Evolutionary conservation across 2,113 vertebrate species (phyloP).

Genomic region (Scopus umbretta): DNA sequence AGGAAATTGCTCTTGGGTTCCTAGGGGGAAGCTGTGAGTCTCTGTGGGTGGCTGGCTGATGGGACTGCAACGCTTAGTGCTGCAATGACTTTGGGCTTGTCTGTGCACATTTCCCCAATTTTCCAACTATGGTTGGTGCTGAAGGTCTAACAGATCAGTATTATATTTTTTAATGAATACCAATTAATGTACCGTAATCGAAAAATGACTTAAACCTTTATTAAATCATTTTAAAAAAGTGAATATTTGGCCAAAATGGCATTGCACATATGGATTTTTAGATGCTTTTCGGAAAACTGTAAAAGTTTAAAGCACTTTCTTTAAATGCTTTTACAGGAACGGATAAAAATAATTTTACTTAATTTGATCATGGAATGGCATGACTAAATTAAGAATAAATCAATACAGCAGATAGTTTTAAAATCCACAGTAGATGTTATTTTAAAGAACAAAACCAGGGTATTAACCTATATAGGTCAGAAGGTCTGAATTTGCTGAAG

Average conservation of each 20-base stretch:
- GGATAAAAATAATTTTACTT: conserved; percentile 16
- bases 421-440: not conserved
- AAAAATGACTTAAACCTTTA: not conserved
- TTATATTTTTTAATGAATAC: not conserved
- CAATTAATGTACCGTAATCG: not conserved
- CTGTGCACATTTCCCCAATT: not conserved
- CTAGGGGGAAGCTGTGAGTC: not conserved
- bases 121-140: not conserved
- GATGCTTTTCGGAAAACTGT: not conserved
- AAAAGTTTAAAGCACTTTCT: not conserved
- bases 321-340: conserved; percentile 18
- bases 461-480: not conserved
- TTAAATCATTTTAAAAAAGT: not conserved
- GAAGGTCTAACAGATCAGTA: not conserved
- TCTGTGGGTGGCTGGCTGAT: not conserved
- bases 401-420: not conserved
- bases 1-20: not conserved
- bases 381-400: conserved; percentile 19
- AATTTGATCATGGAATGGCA: not conserved
- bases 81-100: not conserved
- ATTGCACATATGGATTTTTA: not conserved
- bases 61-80: not conserved
- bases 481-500: not conserved
- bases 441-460: not conserved
- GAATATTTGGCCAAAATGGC: not conserved